Percentiles rank a stretch among this genome's conserved stretches.
phyloP scores from a whole-genome alignment of 2,113 vertebrate genomes.

The Phoenicopterus ruber region DNA sequence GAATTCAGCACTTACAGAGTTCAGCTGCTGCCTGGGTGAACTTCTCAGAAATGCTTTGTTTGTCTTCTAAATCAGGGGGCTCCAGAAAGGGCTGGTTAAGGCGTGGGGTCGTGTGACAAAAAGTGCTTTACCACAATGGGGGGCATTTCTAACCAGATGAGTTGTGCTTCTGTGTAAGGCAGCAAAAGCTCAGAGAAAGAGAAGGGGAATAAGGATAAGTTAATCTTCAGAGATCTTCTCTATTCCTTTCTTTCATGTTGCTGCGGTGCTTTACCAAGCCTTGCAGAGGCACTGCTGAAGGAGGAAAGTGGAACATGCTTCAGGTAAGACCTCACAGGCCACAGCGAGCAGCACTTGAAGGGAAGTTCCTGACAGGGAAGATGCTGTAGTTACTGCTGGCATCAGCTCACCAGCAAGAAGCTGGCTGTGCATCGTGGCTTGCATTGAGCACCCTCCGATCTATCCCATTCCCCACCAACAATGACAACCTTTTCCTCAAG shows the following conservation, averaged over 20 bases:
- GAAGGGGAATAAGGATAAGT: not conserved
- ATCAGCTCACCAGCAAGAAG: not conserved
- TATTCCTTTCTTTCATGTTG: not conserved
- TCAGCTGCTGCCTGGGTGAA: not conserved
- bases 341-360: not conserved
- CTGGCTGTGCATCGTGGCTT: not conserved
- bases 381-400: not conserved
- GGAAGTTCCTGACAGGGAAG: not conserved
- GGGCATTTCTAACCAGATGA: not conserved
- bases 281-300: not conserved
- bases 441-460: not conserved
- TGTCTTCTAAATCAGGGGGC: not conserved
- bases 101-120: not conserved
- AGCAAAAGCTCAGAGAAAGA: not conserved
- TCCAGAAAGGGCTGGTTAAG: not conserved
- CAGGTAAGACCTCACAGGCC: not conserved
- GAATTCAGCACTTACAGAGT: not conserved
- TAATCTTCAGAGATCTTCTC: not conserved
- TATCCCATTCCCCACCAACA: not conserved
- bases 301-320: not conserved
- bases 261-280: not conserved
- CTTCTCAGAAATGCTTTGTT: not conserved
- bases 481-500: not conserved
- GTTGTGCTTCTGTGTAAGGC: not conserved
- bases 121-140: not conserved